A percentile compares a stretch with the other conserved stretches of the same genome.
Conservation (phyloP, 1,140 invertebrate genomes). For the Ostrea edulis region DNA sequence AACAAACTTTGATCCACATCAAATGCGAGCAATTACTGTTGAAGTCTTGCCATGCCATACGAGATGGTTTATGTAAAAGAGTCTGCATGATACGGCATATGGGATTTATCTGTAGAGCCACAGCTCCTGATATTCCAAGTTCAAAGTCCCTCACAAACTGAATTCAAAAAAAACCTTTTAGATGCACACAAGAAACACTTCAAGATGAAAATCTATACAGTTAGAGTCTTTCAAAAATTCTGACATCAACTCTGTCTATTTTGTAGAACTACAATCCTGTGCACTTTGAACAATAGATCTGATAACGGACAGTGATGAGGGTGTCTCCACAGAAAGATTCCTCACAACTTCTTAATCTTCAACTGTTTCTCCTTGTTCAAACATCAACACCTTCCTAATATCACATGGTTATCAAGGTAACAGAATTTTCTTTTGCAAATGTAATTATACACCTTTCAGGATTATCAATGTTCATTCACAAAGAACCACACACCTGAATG, state of each 20-base stretch:
- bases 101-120: conserved; percentile 8
- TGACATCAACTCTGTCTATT: neutral
- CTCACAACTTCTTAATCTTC: neutral
- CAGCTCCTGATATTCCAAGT: conserved; percentile 26
- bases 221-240: neutral
- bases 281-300: neutral
- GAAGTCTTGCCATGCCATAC: conserved; percentile 30
- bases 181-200: neutral
- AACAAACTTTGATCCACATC: conserved; percentile 36
- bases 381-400: conserved; percentile 31
- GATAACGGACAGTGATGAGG: neutral
- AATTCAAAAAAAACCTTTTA: conserved; percentile 6
- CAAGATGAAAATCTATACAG: neutral
- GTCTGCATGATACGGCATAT: conserved; percentile 33
- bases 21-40: conserved; percentile 30
- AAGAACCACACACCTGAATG: conserved; percentile 19
- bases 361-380: conserved; percentile 28
- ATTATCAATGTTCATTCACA: conserved; percentile 27
- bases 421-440: conserved; percentile 28
- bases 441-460: conserved; percentile 36
- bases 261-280: neutral
- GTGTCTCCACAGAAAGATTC: conserved; percentile 3
- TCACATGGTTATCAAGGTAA: conserved; percentile 21
- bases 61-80: conserved; percentile 36
- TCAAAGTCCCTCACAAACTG: conserved; percentile 24